phyloP scores from a whole-genome alignment of 1,140 invertebrate genomes.

The Conopomorpha cramerella region DNA sequence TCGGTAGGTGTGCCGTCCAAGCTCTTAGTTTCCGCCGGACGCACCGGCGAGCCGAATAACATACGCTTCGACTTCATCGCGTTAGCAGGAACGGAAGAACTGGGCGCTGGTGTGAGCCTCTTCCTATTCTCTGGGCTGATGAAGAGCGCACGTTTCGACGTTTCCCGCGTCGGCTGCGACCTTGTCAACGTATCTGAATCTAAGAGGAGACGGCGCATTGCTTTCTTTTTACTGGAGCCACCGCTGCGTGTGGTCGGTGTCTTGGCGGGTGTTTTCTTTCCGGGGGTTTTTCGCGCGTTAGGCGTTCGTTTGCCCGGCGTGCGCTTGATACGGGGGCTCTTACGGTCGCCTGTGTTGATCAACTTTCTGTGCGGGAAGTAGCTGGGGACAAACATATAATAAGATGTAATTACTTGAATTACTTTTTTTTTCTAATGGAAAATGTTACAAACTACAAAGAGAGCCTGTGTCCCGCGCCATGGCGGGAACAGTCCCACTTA shows the following conservation, averaged over 20 bases:
- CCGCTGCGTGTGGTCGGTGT: slow-evolving; percentile 49
- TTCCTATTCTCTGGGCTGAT: slow-evolving; percentile 63
- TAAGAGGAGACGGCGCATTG: slow-evolving; percentile 35
- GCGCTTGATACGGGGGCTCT: slow-evolving; percentile 43
- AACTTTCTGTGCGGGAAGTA: slow-evolving; percentile 56
- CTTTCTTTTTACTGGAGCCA: slow-evolving; percentile 56
- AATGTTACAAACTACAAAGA: too few species aligned
- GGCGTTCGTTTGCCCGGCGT: slow-evolving; percentile 50
- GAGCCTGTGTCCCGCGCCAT: too few species aligned
- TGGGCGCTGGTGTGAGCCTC: slow-evolving; percentile 18
- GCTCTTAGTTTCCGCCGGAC: slow-evolving; percentile 31
- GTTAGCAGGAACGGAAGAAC: slow-evolving; percentile 35
- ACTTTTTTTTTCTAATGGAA: too few species aligned
- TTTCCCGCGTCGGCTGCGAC: slow-evolving; percentile 48
- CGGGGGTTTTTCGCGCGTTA: slow-evolving; percentile 31
- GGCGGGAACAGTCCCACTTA: too few species aligned
- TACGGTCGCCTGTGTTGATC: slow-evolving; percentile 34
- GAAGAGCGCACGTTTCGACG: slow-evolving; percentile 66
- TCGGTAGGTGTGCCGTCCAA: slow-evolving; percentile 34
- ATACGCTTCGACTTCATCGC: slow-evolving; percentile 62
- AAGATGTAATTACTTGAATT: too few species aligned
- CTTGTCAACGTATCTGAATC: slow-evolving; percentile 24
- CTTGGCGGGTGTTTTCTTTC: slow-evolving; percentile 48
- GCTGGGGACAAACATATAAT: too few species aligned
- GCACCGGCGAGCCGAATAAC: slow-evolving; percentile 61